Conservation (phyloP, 1,140 invertebrate species). For the Apis florea region DNA sequence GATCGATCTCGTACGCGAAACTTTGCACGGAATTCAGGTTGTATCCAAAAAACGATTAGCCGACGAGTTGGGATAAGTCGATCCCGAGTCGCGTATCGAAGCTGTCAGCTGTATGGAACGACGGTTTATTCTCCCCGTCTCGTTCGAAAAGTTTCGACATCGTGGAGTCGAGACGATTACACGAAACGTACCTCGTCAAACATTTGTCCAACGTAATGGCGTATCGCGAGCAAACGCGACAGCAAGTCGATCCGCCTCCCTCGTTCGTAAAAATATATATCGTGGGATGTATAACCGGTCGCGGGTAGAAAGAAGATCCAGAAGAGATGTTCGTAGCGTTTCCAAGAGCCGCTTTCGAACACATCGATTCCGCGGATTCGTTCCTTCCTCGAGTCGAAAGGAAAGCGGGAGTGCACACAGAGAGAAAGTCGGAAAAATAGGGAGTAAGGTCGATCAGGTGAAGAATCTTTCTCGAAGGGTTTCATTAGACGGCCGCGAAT, state of each 20-base stretch:
- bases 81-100: not conserved
- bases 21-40: too few species aligned
- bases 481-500: slow-evolving; percentile 51
- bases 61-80: not conserved
- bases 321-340: not conserved
- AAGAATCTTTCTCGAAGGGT: slow-evolving; percentile 62
- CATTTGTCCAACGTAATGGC: slow-evolving; percentile 35
- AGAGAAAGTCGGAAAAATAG: not conserved
- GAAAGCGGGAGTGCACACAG: not conserved
- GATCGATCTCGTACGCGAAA: too few species aligned
- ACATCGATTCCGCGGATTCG: slow-evolving; percentile 43
- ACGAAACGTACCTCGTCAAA: slow-evolving; percentile 29
- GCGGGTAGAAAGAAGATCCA: slow-evolving; percentile 31
- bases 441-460: slow-evolving; percentile 53
- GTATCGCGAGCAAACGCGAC: not conserved
- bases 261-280: slow-evolving; percentile 10
- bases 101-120: too few species aligned
- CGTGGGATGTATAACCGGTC: slow-evolving; percentile 11
- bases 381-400: slow-evolving; percentile 4
- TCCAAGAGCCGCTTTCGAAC: slow-evolving; percentile 27
- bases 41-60: not conserved
- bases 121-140: not conserved
- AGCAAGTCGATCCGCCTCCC: not conserved
- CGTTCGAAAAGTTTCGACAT: not conserved
- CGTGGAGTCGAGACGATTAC: not conserved